Evolutionary conservation across 2,797 vertebrate genomes (phyloP).

Genomic region (Sciurus carolinensis): DNA sequence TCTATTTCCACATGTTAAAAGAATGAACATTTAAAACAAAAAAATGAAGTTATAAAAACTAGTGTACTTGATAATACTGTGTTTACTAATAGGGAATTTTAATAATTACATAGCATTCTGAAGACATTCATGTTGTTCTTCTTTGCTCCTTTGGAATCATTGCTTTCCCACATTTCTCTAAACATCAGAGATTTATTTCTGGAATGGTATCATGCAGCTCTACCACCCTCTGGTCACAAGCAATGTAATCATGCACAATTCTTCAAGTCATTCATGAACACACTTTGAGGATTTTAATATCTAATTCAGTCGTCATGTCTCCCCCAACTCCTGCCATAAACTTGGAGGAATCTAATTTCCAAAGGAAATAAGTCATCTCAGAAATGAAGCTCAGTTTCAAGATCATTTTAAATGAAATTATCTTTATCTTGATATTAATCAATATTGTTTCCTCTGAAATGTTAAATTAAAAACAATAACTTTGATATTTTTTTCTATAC

Average conservation of each 20-base stretch:
- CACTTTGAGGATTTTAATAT: neutral
- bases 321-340: neutral
- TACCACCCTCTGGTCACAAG: neutral
- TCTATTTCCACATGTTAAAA: neutral
- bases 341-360: slow-evolving; percentile 52
- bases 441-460: neutral
- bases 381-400: neutral
- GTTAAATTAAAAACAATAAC: slow-evolving; percentile 7
- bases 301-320: neutral
- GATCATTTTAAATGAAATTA: slow-evolving; percentile 60
- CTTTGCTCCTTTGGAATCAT: neutral
- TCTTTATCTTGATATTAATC: slow-evolving; percentile 13
- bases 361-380: slow-evolving; percentile 1
- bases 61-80: neutral
- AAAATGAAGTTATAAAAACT: neutral
- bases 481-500: neutral
- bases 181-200: slow-evolving; percentile 42
- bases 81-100: neutral
- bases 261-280: neutral
- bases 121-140: neutral
- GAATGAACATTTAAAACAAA: slow-evolving; percentile 16
- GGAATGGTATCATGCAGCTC: neutral
- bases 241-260: neutral
- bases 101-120: slow-evolving; percentile 16
- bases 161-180: slow-evolving; percentile 14